These are phyloP conservation scores for Eulemur macaco DNA, from an alignment of 2,113 vertebrate species.

Conservation along the genomic window DNA sequence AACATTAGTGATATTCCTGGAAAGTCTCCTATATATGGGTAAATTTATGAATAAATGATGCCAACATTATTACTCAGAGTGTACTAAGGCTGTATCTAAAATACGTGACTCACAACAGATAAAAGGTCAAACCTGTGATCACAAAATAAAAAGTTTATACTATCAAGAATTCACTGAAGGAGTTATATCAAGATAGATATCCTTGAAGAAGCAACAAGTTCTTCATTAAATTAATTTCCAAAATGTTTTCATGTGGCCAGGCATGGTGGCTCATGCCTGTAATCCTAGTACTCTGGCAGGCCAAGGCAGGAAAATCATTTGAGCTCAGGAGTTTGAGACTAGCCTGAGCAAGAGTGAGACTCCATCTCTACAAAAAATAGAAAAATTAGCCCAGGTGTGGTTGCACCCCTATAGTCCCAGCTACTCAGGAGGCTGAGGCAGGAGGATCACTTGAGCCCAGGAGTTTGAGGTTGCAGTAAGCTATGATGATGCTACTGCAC, in stretches of 20 bases:
- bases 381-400: too few relatives aligned
- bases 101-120: not conserved
- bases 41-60: slow-evolving; percentile 1
- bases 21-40: not conserved
- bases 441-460: too few relatives aligned
- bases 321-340: too few relatives aligned
- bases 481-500: too few relatives aligned
- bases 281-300: too few relatives aligned
- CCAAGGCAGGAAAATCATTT: too few relatives aligned
- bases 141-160: not conserved
- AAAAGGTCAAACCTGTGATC: not conserved
- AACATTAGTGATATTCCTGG: not conserved
- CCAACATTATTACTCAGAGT: not conserved
- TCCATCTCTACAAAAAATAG: too few relatives aligned
- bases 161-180: not conserved
- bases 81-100: not conserved
- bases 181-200: not conserved
- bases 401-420: too few relatives aligned
- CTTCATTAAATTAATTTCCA: slow-evolving; percentile 5
- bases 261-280: too few relatives aligned
- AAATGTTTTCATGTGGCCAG: not conserved
- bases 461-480: too few relatives aligned
- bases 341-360: too few relatives aligned
- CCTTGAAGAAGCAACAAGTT: not conserved
- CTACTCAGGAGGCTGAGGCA: too few relatives aligned